phyloP scores from a whole-genome alignment of 1,140 invertebrate species.

The Drosophila suzukii region DNA sequence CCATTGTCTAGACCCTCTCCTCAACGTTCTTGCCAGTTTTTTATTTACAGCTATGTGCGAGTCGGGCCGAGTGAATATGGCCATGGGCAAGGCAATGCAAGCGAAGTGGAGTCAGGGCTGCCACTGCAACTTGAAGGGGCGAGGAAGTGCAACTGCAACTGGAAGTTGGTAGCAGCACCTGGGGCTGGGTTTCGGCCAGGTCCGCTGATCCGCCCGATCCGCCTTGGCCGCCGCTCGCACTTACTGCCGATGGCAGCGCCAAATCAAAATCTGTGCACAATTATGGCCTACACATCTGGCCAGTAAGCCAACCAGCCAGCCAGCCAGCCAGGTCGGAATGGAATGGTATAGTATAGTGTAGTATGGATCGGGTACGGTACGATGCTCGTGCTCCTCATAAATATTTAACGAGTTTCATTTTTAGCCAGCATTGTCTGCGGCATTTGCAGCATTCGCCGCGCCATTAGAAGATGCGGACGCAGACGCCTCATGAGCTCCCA shows the following conservation, averaged over 20 bases:
- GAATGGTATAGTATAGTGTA: background rate
- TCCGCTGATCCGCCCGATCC: background rate
- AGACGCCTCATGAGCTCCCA: slow-evolving; percentile 76
- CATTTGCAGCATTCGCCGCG: slow-evolving; percentile 51
- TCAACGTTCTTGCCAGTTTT: slow-evolving; percentile 25
- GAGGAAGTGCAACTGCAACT: slow-evolving; percentile 51
- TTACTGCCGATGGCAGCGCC: slow-evolving; percentile 43
- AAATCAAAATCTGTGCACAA: slow-evolving; percentile 82
- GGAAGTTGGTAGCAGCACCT: slow-evolving; percentile 45
- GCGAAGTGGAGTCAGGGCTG: slow-evolving; percentile 2
- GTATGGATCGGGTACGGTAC: slow-evolving; percentile 30
- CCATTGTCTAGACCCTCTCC: background rate
- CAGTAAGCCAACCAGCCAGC: background rate
- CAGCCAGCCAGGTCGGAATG: slow-evolving; percentile 26
- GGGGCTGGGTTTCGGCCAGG: slow-evolving; percentile 28
- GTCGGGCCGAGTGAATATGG: slow-evolving; percentile 46
- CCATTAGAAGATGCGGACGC: slow-evolving; percentile 56
- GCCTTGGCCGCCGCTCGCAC: slow-evolving; percentile 4
- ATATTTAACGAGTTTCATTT: slow-evolving; percentile 80
- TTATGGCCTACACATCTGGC: slow-evolving; percentile 78
- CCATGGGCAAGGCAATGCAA: slow-evolving; percentile 67
- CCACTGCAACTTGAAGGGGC: slow-evolving; percentile 29
- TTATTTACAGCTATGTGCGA: slow-evolving; percentile 75
- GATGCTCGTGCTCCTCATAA: slow-evolving; percentile 79
- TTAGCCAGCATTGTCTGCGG: slow-evolving; percentile 55